Evolutionary conservation across 2,113 vertebrate genomes (phyloP), one percentile per base, ranked within the genome.

Genomic region (Pithys albifrons): DNA sequence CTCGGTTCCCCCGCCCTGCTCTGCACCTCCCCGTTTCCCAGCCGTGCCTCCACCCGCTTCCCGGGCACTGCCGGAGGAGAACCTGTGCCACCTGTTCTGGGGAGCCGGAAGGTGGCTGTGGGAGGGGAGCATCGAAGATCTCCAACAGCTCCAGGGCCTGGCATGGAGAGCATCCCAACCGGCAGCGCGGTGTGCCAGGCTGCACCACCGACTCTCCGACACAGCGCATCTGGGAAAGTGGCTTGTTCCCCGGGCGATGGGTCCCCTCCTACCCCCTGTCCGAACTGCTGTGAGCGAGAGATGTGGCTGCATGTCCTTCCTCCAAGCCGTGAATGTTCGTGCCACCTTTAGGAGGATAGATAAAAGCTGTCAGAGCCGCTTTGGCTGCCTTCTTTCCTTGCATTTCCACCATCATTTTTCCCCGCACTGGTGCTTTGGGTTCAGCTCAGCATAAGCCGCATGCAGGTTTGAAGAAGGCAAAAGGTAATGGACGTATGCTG

Each of bases 41-140:
- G 43, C 43, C 0, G 0, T 54, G 41, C 59, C 41, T 61, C 52
- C 0, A 0, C 39, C 55, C 2, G 0, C 39, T 85, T 46, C 45
- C 24, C 3, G 67, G 71, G 43, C 14, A 2, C 37, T 62, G 66
- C 27, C 2, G 2, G 25, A 45, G 61, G 25, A 65, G 10, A 22
- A 28, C 3, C 39, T 12, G 25, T 1, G 0, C 28, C 5, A 1
- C 41, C 57, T 41, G 48, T 16, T 35, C 33, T 25, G 4, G 31
- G 2, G 6, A 85, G 61, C 24, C 4, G 10, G 62, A 27, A 59
- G 13, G 18, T 45, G 58, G 20, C 66, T 52, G 3, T 17, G 17
- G 27, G 22, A 85, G 41, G 24, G 8, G 7, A 66, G 33, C 71
- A 65, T 25, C 55, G 51, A 74, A 62, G n/a, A 33, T 29, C 51